Conservation (phyloP, 2,888 invertebrate genomes). For the Orgyia antiqua region DNA sequence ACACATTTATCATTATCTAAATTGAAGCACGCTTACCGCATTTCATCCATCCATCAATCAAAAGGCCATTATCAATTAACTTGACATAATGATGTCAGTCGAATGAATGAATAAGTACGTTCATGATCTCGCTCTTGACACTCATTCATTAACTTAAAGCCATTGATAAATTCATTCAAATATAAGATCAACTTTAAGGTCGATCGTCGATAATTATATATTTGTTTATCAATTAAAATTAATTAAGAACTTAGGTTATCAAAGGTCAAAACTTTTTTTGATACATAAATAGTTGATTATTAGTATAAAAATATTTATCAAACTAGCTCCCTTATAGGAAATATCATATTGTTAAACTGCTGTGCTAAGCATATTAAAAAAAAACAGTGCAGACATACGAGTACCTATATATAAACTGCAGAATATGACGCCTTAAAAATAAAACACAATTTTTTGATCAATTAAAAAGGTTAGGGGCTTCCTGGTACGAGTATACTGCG, state of each 20-base stretch:
- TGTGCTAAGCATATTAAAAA: no score
- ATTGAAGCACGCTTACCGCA: constrained; percentile 2
- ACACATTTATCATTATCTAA: neutral
- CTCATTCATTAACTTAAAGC: constrained; percentile 16
- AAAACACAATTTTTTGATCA: no score
- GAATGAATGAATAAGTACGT: constrained; percentile 19
- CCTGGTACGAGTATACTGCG: no score
- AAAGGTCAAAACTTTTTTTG: neutral
- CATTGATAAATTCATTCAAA: constrained; percentile 15
- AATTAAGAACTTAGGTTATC: neutral
- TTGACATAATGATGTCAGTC: constrained; percentile 20
- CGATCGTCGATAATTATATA: constrained; percentile 11
- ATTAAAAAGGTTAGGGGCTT: no score
- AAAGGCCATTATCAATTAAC: constrained; percentile 11
- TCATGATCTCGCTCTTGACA: constrained; percentile 15
- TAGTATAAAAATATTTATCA: no score
- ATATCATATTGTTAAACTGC: no score
- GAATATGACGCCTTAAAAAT: no score
- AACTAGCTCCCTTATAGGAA: no score
- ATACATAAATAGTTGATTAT: no score
- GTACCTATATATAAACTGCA: no score
- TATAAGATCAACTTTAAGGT: constrained; percentile 14
- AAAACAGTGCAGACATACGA: no score
- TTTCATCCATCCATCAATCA: constrained; percentile 18
- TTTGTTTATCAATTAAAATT: constrained; percentile 1